Evolutionary conservation across 1,140 invertebrate species (phyloP).

Genomic region (Drosophila asahinai): DNA sequence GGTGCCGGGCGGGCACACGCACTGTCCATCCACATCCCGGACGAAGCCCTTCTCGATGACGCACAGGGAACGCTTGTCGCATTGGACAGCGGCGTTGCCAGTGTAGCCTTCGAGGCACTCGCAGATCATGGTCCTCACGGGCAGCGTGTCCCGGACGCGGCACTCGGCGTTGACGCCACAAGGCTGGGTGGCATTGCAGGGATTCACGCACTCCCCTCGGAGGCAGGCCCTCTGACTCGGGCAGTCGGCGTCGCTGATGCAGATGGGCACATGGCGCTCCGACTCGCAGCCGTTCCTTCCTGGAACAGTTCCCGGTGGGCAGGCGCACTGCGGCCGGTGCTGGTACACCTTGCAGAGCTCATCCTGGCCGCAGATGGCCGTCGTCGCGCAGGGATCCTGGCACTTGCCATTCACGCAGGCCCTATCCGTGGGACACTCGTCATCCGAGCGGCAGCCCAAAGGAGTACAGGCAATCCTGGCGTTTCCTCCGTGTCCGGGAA

Average conservation of each 20-base stretch:
- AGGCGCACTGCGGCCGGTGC: constrained; percentile 91
- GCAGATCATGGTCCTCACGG: constrained; percentile 95
- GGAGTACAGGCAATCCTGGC: constrained; percentile 91
- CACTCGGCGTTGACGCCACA: constrained; percentile 94
- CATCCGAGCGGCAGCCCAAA: constrained; percentile 91
- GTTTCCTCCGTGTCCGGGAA: constrained; percentile 92
- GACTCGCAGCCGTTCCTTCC: constrained; percentile 89
- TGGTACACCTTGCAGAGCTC: constrained; percentile 91
- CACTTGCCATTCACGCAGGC: constrained; percentile 93
- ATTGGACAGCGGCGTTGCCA: constrained; percentile 92
- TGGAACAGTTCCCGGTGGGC: constrained; percentile 91
- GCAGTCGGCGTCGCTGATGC: constrained; percentile 92
- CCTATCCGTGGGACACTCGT: constrained; percentile 90
- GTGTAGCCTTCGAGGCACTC: constrained; percentile 93
- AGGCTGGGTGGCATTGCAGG: constrained; percentile 91
- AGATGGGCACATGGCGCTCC: constrained; percentile 87
- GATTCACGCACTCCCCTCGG: constrained; percentile 92
- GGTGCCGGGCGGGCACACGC: constrained; percentile 90
- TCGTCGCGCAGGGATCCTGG: constrained; percentile 89
- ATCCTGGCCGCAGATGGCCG: constrained; percentile 89
- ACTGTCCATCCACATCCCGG: constrained; percentile 89
- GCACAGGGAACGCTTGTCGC: constrained; percentile 90
- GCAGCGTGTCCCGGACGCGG: constrained; percentile 91
- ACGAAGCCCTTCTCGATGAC: constrained; percentile 90
- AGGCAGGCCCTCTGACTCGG: constrained; percentile 93